These are phyloP conservation scores for Pygocentrus nattereri DNA, from an alignment of 2,797 vertebrate species.

Conservation along the genomic window DNA sequence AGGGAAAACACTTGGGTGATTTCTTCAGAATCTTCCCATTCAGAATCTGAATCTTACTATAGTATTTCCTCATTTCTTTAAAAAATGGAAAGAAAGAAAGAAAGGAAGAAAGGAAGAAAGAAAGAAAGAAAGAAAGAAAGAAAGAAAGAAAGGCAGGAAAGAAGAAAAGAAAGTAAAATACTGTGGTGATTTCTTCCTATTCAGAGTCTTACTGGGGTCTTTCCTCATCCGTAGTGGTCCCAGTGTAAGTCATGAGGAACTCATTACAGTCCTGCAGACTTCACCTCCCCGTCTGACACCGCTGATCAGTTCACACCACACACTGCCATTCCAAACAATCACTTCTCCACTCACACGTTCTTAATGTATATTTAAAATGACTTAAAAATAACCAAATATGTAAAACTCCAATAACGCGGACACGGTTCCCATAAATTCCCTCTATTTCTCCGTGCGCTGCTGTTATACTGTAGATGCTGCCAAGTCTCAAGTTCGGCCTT, in stretches of 20 bases:
- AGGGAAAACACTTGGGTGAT: background rate
- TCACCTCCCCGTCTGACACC: background rate
- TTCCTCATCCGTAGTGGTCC: background rate
- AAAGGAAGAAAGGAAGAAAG: background rate
- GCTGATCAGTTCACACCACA: background rate
- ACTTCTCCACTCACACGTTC: slow-evolving; percentile 1
- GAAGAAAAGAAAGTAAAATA: background rate
- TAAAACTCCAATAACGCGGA: background rate
- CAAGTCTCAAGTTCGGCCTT: background rate
- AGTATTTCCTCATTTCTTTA: too few species aligned
- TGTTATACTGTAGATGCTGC: background rate
- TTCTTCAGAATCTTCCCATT: too few species aligned
- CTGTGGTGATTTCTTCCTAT: too few species aligned
- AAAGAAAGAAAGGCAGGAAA: background rate
- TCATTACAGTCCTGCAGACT: background rate
- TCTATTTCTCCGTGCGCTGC: background rate
- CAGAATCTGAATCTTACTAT: too few species aligned
- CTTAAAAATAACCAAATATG: background rate
- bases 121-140: background rate
- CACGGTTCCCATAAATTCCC: background rate
- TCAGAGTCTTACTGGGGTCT: background rate
- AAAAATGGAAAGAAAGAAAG: background rate
- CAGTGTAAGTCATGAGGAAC: background rate
- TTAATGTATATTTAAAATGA: background rate
- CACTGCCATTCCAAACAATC: slow-evolving; percentile 5